phyloP scores from a whole-genome alignment of 2,113 vertebrate species.

The Egretta garzetta region DNA sequence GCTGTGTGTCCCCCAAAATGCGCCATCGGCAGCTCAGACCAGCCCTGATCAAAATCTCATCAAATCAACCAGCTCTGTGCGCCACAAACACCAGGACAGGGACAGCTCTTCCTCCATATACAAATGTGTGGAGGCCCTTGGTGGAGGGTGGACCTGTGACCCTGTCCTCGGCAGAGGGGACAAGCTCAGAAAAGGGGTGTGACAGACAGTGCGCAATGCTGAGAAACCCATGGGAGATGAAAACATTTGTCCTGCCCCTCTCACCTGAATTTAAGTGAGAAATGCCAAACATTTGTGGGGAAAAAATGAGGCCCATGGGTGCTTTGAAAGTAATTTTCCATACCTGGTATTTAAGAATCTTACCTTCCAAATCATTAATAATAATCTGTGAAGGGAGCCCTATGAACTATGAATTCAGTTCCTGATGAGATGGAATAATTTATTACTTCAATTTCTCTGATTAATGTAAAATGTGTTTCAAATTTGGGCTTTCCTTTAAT shows the following conservation, averaged over 20 bases:
- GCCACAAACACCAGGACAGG: accelerated
- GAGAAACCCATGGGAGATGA: not conserved
- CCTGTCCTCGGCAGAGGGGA: not conserved
- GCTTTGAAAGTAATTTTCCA: not conserved
- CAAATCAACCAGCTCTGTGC: not conserved
- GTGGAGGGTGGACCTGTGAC: not conserved
- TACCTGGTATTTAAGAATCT: not conserved
- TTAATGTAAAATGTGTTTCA: constrained; percentile 33
- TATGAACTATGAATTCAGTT: not conserved
- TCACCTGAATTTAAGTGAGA: not conserved
- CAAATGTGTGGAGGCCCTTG: not conserved
- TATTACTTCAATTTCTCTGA: constrained; percentile 34
- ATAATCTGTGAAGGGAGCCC: not conserved
- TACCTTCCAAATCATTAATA: not conserved
- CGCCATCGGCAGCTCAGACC: not conserved
- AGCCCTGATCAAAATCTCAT: not conserved
- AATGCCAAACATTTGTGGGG: not conserved
- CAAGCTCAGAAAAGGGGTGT: not conserved
- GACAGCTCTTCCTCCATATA: not conserved
- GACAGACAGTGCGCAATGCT: accelerated
- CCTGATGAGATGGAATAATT: constrained; percentile 37
- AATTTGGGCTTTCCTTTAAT: constrained; percentile 40
- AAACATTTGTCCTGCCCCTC: not conserved
- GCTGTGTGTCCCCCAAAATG: not conserved
- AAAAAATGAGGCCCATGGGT: accelerated